Base-by-base conservation (phyloP, 2,113 vertebrate species). In the Otis tarda region DNA sequence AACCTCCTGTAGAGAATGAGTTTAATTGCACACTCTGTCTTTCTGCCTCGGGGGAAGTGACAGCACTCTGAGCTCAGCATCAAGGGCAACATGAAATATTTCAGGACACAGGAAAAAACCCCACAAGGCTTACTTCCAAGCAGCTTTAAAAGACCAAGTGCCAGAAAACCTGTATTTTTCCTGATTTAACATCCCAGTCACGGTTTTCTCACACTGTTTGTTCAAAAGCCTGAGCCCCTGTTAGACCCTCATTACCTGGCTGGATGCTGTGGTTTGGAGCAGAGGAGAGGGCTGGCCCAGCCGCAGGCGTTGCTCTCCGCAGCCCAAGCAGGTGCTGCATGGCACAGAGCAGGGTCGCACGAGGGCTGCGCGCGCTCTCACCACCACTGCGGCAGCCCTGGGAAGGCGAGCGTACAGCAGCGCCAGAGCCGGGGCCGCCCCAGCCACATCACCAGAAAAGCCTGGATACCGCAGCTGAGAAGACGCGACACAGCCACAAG, bases 331-430 rank as follows among this genome's bases (percentile, higher is more conserved):
- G 68, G 43, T 25, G 35, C 37, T 31, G 18, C 25, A 2, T 10
- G 5, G 50, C 50, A 21, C 16, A 6, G 53, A 15, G 5, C 25
- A 12, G 11, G 27, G 22, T 4, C 3, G 41, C 65, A 22, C 3
- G 2, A 27, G 37, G 31, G 5, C 43, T 0, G 22, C 4, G 1
- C 37, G 1, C 1, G 56, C 15, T 50, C 33, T 23, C 14, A 1
- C 30, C 17, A 4, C 4, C 39, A 11, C 75, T 2, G 5, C 1
- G 0, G 4, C 70, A 17, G 61, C 17, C 25, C 1, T 25, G 21
- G 39, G 47, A 60, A 14, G 41, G 41, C 41, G 41, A 43, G 41
- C 41, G 41, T 43, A 43, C 14, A 14, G 41, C 22, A 22, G 35
- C 1, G 0, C 30, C 19, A 6, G 39, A 43, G 41, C 41, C 41